Base-by-base conservation (phyloP, 2,888 invertebrate genomes). In the Diaperis boleti region DNA sequence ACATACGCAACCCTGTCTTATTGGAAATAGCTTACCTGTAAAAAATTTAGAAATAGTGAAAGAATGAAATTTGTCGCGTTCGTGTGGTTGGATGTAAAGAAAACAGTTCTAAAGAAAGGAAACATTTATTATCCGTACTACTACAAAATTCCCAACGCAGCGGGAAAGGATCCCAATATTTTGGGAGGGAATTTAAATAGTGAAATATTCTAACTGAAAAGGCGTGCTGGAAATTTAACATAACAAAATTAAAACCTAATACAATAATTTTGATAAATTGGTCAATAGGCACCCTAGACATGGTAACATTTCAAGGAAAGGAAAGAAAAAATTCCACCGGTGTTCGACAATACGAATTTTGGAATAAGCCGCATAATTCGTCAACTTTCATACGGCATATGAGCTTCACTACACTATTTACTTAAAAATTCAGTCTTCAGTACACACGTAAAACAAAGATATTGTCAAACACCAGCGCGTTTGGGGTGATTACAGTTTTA, bases 391-490 rank as follows among this genome's bases (percentile, higher is more conserved):
- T 72, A 74, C 78, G 77, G 74, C 77, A 72, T 69, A 74, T 75
- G 73, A 78, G 72, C 73, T 71, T 63, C 59, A 67, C 67, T 72
- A 65, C 67, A 65, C 67, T 72, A 69, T 66, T 57, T 62, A 64
- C 67, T 70, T 72, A 69, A 67, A 70, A 71, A 69, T 69, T 74
- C 75, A 75, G 75, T 75, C 75, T 75, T 75, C 73, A 72, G 64
- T 62, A 67, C 72, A 72, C 73, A 73, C 74, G 72, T 69, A 70
- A 68, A 71, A 62, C 61, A 50, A 59, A 26, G 10, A 68, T 64
- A 72, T 77, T 76, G 78, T 73, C 73, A 74, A 78, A 76, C 77
- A 76, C 76, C 77, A 73, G 75, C 73, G 29, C 39, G 61, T 67
- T 68, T 68, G 72, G 75, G 63, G 59, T 54, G 59, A 59, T 63